Conservation (phyloP, 1,140 invertebrate genomes). For the Ooceraea biroi region DNA sequence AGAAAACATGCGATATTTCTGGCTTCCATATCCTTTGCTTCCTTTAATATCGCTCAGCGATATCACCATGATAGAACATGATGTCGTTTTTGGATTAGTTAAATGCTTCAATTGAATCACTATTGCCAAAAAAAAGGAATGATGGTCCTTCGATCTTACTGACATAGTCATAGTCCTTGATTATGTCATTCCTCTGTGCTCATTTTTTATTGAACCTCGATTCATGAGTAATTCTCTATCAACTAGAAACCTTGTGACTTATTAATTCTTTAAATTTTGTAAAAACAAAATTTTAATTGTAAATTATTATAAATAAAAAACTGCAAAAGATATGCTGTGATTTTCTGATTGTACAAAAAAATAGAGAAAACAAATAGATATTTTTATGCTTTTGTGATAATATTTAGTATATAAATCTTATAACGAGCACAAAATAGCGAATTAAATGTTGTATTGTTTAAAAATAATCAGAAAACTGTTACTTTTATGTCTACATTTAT, state of each 20-base stretch:
- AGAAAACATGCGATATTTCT: conserved; percentile 34
- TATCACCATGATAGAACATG: conserved; percentile 40
- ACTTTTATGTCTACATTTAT: not conserved
- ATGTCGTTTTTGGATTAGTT: conserved; percentile 63
- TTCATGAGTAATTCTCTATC: conserved; percentile 40
- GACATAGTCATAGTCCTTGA: conserved; percentile 25
- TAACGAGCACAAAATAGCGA: not conserved
- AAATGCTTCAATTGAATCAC: conserved; percentile 53
- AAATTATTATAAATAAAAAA: conserved; percentile 4
- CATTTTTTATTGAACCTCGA: conserved; percentile 29
- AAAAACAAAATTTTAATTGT: conserved; percentile 45
- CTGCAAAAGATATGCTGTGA: not conserved
- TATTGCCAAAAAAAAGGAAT: not conserved
- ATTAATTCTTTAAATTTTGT: conserved; percentile 54
- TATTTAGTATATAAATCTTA: conserved; percentile 17
- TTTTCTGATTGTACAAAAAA: not conserved
- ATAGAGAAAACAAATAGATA: not conserved
- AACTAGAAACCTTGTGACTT: conserved; percentile 22
- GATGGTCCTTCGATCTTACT: conserved; percentile 14
- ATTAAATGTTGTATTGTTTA: not conserved
- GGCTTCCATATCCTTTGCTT: conserved; percentile 11
- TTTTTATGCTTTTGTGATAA: conserved; percentile 11
- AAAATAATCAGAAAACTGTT: not conserved
- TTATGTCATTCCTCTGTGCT: conserved; percentile 59
- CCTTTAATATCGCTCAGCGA: conserved; percentile 8